Evolutionary conservation across 1,140 invertebrate species (phyloP), one percentile per base, ranked within the genome.

Genomic region (Thalassaphorura encarpata): DNA sequence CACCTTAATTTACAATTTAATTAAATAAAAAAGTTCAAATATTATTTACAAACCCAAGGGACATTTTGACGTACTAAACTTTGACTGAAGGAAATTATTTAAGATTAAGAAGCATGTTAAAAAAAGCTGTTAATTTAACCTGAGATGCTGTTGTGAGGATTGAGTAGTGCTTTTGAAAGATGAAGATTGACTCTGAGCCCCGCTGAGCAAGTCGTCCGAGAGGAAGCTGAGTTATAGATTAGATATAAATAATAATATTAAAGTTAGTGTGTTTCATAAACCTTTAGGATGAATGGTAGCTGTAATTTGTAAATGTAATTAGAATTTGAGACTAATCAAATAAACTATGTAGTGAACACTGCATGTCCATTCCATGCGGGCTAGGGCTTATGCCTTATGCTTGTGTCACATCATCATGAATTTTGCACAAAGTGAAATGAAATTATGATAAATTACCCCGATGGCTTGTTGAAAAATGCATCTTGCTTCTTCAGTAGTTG

Each of bases 401-500:
- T n/a, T n/a, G n/a, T n/a, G n/a, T n/a, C n/a, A n/a, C n/a, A n/a
- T n/a, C n/a, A n/a, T n/a, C n/a, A n/a, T n/a, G n/a, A n/a, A n/a
- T n/a, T n/a, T n/a, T n/a, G n/a, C n/a, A n/a, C n/a, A n/a, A n/a
- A n/a, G n/a, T n/a, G n/a, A n/a, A n/a, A n/a, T n/a, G n/a, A n/a
- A n/a, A n/a, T n/a, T 5, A 51, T 13, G 19, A 13, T 18, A 21
- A 39, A 33, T 40, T 53, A 61, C 51, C 50, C 57, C 47, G 56
- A 59, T 11, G 51, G 86, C 74, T 87, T 87, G 50, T 57, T 65
- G 75, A 90, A 91, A 68, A 84, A 83, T 72, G 88, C 87, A 66
- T 84, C 85, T 73, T 94, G 89, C 65, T 87, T 79, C 71, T 91
- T 90, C 82, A 92, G 86, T 49, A 96, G 76, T 72, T 95, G 90